Conservation (phyloP, 2,797 vertebrate genomes). For the Acipenser oxyrinchus region DNA sequence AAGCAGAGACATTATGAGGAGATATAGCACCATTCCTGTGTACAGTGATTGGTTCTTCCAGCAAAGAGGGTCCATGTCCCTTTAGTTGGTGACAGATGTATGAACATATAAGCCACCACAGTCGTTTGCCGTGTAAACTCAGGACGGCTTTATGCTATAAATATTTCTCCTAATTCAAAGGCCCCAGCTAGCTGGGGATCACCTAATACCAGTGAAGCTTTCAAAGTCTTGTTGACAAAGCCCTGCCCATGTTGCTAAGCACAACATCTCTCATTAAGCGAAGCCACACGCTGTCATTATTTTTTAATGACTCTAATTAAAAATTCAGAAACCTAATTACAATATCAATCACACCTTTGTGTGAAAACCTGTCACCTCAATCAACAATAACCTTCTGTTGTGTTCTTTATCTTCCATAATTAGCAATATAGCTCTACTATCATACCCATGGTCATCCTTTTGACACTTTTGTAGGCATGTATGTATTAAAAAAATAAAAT, state of each 20-base stretch:
- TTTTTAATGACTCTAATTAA: constrained; percentile 61
- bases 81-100: not conserved
- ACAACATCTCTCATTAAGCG: constrained; percentile 50
- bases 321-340: constrained; percentile 60
- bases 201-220: constrained; percentile 49
- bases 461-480: too few relatives aligned
- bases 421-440: too few relatives aligned
- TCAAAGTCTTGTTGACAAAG: constrained; percentile 48
- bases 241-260: constrained; percentile 28
- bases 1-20: too few relatives aligned
- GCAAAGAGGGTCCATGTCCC: not conserved
- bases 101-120: not conserved
- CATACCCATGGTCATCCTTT: too few relatives aligned
- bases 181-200: constrained; percentile 36
- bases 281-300: constrained; percentile 49
- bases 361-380: not conserved
- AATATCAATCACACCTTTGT: constrained; percentile 11
- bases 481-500: too few relatives aligned
- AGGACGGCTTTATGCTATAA: constrained; percentile 12
- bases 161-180: constrained; percentile 35
- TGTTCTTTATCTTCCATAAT: not conserved
- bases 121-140: not conserved
- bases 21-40: too few relatives aligned
- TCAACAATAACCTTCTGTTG: not conserved
- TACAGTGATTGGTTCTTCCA: too few relatives aligned